phyloP scores from a whole-genome alignment of 2,797 vertebrate genomes.

The Crocidura indochinensis region DNA sequence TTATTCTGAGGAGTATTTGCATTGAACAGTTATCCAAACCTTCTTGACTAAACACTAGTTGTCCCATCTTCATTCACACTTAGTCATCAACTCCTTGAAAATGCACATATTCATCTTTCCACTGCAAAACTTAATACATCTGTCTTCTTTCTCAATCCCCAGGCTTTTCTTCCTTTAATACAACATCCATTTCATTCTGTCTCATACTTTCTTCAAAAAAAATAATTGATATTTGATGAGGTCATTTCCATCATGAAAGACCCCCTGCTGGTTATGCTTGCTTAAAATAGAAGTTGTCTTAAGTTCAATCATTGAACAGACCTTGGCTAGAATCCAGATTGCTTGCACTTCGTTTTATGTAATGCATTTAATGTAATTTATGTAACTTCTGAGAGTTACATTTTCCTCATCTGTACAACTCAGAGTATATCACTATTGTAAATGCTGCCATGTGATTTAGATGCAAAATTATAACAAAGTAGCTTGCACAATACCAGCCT shows the following conservation, averaged over 20 bases:
- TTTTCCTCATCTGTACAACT: conserved; percentile 2
- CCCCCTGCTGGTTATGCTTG: conserved; percentile 48
- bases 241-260: conserved; percentile 67
- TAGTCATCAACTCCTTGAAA: background rate
- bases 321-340: conserved; percentile 56
- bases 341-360: conserved; percentile 65
- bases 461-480: background rate
- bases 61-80: background rate
- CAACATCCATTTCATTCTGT: conserved; percentile 42
- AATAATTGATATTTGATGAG: conserved; percentile 27
- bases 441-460: background rate
- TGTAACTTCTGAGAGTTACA: conserved; percentile 44
- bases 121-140: conserved; percentile 30
- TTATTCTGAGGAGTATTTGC: background rate
- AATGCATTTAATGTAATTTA: conserved; percentile 17
- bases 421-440: conserved; percentile 2
- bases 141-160: background rate
- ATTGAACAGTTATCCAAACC: background rate
- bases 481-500: background rate
- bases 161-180: background rate
- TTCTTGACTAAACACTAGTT: conserved; percentile 23
- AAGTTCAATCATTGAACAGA: conserved; percentile 16
- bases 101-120: background rate
- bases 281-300: conserved; percentile 74
- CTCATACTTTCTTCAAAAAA: conserved; percentile 58